Evolutionary conservation across 2,113 vertebrate genomes (phyloP).

Genomic region (Prunella fulvescens): DNA sequence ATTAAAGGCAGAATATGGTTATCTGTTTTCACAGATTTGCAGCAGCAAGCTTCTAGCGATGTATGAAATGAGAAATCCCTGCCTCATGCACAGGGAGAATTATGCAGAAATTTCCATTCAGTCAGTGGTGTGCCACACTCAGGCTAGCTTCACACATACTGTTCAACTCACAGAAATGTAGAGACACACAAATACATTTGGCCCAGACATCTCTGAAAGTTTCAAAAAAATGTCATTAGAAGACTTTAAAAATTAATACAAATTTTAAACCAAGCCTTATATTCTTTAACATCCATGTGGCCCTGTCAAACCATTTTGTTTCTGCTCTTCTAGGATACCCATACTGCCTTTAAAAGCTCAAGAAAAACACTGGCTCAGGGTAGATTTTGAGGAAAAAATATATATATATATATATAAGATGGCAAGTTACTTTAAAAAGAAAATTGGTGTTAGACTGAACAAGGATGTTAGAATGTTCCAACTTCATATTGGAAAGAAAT

Average conservation of each 20-base stretch:
- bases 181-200: not conserved
- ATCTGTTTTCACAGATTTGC: not conserved
- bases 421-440: not conserved
- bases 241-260: not conserved
- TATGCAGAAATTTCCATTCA: not conserved
- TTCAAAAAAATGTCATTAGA: not conserved
- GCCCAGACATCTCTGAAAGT: not conserved
- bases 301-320: not conserved
- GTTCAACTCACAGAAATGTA: not conserved
- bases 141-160: not conserved
- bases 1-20: not conserved
- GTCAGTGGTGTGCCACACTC: not conserved
- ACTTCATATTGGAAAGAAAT: not conserved
- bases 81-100: not conserved
- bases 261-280: not conserved
- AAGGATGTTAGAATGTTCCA: not conserved
- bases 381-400: not conserved
- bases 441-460: not conserved
- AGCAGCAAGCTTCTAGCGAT: not conserved
- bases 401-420: rapidly evolving
- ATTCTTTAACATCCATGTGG: not conserved
- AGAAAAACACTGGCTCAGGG: not conserved
- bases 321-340: not conserved
- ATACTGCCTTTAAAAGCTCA: not conserved
- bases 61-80: constrained; percentile 47